Conservation (phyloP, 2,797 vertebrate species). For the Sebastes kiyomatsui region DNA sequence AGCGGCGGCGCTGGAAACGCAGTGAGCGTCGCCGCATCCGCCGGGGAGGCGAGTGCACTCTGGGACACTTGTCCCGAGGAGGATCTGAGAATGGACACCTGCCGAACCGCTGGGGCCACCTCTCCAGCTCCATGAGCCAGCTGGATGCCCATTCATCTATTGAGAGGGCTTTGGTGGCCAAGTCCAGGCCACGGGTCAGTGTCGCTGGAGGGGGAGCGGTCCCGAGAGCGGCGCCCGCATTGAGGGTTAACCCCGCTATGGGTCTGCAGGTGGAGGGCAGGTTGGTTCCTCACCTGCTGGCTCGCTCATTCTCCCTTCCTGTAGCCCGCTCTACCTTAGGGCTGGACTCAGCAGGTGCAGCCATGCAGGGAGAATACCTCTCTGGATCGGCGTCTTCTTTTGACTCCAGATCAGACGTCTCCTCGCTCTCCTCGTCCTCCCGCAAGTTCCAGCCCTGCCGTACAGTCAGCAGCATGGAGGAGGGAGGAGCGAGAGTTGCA, state of each 20-base stretch:
- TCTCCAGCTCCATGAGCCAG: constrained; percentile 68
- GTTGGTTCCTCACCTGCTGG: constrained; percentile 50
- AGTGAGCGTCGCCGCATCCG: constrained; percentile 79
- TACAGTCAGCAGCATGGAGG: constrained; percentile 14
- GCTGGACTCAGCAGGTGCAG: constrained; percentile 53
- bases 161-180: constrained; percentile 27
- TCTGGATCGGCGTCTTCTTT: constrained; percentile 74
- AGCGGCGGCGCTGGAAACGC: constrained; percentile 82
- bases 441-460: constrained; percentile 21
- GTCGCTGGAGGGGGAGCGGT: constrained; percentile 18
- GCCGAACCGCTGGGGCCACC: constrained; percentile 71
- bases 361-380: constrained; percentile 45
- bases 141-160: constrained; percentile 55
- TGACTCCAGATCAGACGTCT: constrained; percentile 74
- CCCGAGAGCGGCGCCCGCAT: constrained; percentile 8
- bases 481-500: constrained; percentile 5
- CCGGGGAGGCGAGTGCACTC: constrained; percentile 72
- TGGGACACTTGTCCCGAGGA: constrained; percentile 63
- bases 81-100: constrained; percentile 79
- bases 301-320: constrained; percentile 73
- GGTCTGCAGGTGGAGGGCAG: constrained; percentile 35
- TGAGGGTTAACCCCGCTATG: constrained; percentile 17
- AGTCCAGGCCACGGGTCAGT: constrained; percentile 27
- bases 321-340: constrained; percentile 56
- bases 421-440: constrained; percentile 52